Evolutionary conservation across 1,140 invertebrate genomes (phyloP).

Genomic region (Drosophila carrolli): DNA sequence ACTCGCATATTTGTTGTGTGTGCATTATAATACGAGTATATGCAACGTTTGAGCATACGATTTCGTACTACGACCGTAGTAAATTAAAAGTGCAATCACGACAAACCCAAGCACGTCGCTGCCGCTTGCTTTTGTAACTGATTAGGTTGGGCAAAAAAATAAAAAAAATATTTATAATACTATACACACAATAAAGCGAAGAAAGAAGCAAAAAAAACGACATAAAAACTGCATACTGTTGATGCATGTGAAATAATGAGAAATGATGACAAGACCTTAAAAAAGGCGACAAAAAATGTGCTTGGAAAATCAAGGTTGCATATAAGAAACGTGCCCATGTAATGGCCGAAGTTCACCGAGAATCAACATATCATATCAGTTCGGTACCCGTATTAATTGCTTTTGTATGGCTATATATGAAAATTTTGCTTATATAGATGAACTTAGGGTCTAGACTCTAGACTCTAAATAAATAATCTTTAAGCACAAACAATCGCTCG

Average conservation of each 20-base stretch:
- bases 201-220: slow-evolving; percentile 26
- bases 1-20: slow-evolving; percentile 20
- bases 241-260: slow-evolving; percentile 66
- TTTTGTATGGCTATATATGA: neutral
- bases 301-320: slow-evolving; percentile 73
- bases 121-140: slow-evolving; percentile 68
- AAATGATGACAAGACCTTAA: slow-evolving; percentile 53
- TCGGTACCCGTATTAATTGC: slow-evolving; percentile 1
- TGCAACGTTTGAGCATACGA: slow-evolving; percentile 19
- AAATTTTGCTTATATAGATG: slow-evolving; percentile 30
- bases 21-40: slow-evolving; percentile 23
- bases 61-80: slow-evolving; percentile 61
- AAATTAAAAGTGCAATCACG: slow-evolving; percentile 77
- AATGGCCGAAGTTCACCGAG: slow-evolving; percentile 40
- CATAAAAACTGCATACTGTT: slow-evolving; percentile 56
- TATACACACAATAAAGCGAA: slow-evolving; percentile 22
- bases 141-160: slow-evolving; percentile 57
- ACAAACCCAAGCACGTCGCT: slow-evolving; percentile 61
- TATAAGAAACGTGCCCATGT: slow-evolving; percentile 64
- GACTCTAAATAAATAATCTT: slow-evolving; percentile 46
- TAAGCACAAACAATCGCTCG: slow-evolving; percentile 15
- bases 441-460: slow-evolving; percentile 32
- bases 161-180: slow-evolving; percentile 29
- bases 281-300: slow-evolving; percentile 46
- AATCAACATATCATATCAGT: slow-evolving; percentile 24